Percentiles rank a stretch among this genome's conserved stretches.
Conservation (phyloP, 2,888 invertebrate species). For the Sclerodermus sp. region DNA sequence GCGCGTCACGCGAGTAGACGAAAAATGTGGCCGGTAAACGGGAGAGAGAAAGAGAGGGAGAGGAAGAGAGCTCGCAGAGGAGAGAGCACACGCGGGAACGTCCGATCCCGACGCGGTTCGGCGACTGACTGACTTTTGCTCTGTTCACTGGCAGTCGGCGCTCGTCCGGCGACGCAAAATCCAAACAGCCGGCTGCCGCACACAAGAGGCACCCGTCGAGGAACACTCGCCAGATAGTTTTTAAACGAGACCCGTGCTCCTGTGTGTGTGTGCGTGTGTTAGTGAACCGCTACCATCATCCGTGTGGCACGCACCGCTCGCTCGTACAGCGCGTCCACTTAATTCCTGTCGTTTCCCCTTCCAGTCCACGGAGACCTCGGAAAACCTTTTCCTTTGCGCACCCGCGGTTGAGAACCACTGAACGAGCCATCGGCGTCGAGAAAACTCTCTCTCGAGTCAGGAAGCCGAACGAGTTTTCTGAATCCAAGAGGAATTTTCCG, state of each 20-base stretch:
- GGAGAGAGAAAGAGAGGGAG: background rate
- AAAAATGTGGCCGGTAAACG: background rate
- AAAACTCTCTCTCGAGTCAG: too few species aligned
- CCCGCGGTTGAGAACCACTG: too few species aligned
- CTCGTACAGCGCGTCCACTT: too few species aligned
- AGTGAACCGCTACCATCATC: constrained; percentile 11
- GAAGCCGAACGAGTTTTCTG: too few species aligned
- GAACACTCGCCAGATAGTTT: constrained; percentile 37
- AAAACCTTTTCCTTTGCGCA: too few species aligned
- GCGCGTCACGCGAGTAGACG: background rate
- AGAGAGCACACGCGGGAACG: constrained; percentile 1
- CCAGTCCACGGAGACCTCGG: too few species aligned
- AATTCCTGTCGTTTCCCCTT: too few species aligned
- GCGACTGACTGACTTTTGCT: constrained; percentile 30
- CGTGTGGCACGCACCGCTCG: constrained; percentile 1
- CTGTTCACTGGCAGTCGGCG: constrained; percentile 13
- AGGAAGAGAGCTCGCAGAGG: background rate
- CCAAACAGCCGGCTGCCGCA: constrained; percentile 8
- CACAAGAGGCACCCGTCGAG: constrained; percentile 19
- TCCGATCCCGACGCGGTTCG: constrained; percentile 24
- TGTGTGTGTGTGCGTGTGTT: background rate
- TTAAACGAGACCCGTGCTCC: constrained; percentile 30
- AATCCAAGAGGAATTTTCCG: too few species aligned
- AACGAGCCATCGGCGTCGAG: too few species aligned
- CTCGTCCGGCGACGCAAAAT: background rate